Percentiles rank a stretch among this genome's conserved stretches.
Conservation (phyloP, 2,797 vertebrate genomes). For the Helostoma temminkii region DNA sequence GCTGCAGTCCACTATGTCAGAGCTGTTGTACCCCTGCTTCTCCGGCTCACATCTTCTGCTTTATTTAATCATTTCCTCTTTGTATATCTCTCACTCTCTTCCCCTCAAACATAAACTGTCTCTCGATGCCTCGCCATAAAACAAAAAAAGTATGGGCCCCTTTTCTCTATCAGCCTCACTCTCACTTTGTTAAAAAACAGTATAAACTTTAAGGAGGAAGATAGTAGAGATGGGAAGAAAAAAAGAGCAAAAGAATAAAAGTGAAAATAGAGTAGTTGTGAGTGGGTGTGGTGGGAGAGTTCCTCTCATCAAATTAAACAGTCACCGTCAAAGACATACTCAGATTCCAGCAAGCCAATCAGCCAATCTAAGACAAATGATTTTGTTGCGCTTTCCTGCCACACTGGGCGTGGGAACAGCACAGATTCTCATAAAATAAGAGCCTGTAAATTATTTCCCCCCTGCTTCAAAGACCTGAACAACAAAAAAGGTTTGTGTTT, state of each 20-base stretch:
- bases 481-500: conserved; percentile 78
- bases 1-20: conserved; percentile 28
- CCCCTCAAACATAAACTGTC: conserved; percentile 41
- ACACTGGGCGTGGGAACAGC: conserved; percentile 84
- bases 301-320: conserved; percentile 74
- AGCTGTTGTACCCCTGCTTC: background rate
- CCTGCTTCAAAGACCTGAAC: conserved; percentile 76
- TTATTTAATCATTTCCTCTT: conserved; percentile 53
- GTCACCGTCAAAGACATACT: conserved; percentile 67
- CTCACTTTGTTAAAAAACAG: conserved; percentile 67
- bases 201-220: conserved; percentile 41
- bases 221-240: conserved; percentile 24
- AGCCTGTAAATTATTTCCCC: conserved; percentile 81
- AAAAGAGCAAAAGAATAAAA: conserved; percentile 40
- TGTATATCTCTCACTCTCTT: conserved; percentile 44
- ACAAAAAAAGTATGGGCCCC: conserved; percentile 52
- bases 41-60: conserved; percentile 53
- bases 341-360: conserved; percentile 80
- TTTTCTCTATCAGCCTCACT: conserved; percentile 48
- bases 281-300: conserved; percentile 62
- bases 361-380: conserved; percentile 83
- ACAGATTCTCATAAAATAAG: conserved; percentile 74
- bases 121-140: conserved; percentile 51
- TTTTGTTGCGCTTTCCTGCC: conserved; percentile 77
- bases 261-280: conserved; percentile 34